These are phyloP conservation scores for Cryptophagus acutangulus DNA, from an alignment of 2,888 invertebrate species.

Conservation along the genomic window DNA sequence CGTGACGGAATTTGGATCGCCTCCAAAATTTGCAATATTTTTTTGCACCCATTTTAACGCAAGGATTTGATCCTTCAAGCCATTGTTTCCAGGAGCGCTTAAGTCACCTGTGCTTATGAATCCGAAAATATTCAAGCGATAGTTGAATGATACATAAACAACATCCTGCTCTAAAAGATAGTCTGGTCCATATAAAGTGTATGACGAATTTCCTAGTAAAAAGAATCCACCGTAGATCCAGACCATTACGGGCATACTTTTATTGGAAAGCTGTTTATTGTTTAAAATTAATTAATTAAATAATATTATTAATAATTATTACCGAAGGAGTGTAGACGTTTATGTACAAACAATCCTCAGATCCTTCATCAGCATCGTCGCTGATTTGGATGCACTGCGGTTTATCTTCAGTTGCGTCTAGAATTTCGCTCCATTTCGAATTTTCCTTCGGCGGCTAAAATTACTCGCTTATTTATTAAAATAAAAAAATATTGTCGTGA, in stretches of 20 bases:
- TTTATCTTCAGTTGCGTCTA: not conserved
- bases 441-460: not conserved
- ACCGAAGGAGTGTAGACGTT: not conserved
- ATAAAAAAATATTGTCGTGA: no score
- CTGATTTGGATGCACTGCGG: not conserved
- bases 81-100: not conserved
- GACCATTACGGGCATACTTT: not conserved
- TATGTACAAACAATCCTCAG: not conserved
- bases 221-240: conserved; percentile 1
- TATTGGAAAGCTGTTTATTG: not conserved
- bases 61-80: no score
- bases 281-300: not conserved
- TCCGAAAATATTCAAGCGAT: not conserved
- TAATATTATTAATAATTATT: not conserved
- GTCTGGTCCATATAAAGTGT: not conserved
- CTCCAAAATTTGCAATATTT: conserved; percentile 1
- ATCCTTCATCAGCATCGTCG: not conserved
- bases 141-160: not conserved
- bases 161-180: conserved; percentile 1
- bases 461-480: no score
- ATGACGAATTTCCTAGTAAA: not conserved
- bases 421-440: not conserved
- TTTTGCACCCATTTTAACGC: no score
- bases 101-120: not conserved
- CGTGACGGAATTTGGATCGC: not conserved